Percentiles rank a stretch among this genome's conserved stretches.
Evolutionary conservation across 2,797 vertebrate species (phyloP).

Genomic region (Fringilla coelebs): DNA sequence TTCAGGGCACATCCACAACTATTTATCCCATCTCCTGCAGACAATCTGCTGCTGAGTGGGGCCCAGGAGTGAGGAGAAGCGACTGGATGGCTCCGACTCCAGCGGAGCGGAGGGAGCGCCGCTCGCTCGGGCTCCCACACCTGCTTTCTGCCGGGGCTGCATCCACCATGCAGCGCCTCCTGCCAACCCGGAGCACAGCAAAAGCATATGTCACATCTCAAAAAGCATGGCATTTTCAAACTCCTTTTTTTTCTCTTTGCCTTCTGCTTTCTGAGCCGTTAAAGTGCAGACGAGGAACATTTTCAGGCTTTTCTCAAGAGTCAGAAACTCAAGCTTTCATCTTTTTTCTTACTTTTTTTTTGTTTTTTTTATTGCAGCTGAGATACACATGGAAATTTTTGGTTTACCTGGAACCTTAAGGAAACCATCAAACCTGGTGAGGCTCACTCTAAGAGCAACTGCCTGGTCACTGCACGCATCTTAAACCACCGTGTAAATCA

Average conservation of each 20-base stretch:
- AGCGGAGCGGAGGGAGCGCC: neutral
- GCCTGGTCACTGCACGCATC: neutral
- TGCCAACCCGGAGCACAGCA: constrained; percentile 42
- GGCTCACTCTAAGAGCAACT: neutral
- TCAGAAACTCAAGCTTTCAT: constrained; percentile 3
- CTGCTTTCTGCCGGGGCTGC: constrained; percentile 47
- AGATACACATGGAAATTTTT: constrained; percentile 4
- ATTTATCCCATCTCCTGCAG: neutral
- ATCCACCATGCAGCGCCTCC: constrained; percentile 34
- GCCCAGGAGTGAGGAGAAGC: neutral
- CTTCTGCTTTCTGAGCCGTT: constrained; percentile 56
- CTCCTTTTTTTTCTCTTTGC: constrained; percentile 55
- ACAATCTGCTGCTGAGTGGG: neutral
- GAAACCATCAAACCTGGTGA: neutral
- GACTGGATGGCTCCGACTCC: neutral
- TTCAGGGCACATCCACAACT: neutral
- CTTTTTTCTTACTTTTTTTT: neutral
- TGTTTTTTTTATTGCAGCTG: neutral
- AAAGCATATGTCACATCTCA: constrained; percentile 66
- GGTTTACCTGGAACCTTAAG: constrained; percentile 40
- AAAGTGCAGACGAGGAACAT: constrained; percentile 44
- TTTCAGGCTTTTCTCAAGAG: constrained; percentile 39
- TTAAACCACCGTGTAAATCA: neutral
- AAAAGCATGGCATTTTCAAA: constrained; percentile 60
- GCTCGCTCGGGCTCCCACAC: constrained; percentile 20